Percentiles rank a stretch among this genome's conserved stretches.
Conservation (phyloP, 2,888 invertebrate species). For the Anodontia alba region DNA sequence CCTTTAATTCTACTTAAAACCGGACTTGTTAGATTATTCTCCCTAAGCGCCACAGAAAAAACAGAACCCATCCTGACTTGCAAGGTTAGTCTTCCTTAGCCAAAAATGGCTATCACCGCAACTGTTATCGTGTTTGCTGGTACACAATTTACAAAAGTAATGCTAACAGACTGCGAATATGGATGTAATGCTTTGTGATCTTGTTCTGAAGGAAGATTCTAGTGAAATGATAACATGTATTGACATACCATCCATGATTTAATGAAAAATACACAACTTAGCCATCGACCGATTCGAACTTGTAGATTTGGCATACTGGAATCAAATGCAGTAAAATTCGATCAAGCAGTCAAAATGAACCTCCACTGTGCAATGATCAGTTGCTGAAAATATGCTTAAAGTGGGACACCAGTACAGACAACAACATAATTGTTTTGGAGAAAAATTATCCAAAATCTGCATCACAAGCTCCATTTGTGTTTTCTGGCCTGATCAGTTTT, state of each 20-base stretch:
- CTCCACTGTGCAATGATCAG: too few relatives aligned
- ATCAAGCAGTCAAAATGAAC: too few relatives aligned
- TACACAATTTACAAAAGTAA: constrained; percentile 1
- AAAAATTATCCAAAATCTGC: too few relatives aligned
- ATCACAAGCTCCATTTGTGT: too few relatives aligned
- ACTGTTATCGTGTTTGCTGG: neutral
- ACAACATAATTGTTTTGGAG: too few relatives aligned
- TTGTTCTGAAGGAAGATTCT: neutral
- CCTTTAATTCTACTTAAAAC: too few relatives aligned
- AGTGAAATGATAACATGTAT: neutral
- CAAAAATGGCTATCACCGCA: neutral
- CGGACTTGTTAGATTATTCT: constrained; percentile 2
- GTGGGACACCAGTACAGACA: too few relatives aligned
- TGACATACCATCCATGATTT: neutral
- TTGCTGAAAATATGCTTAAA: too few relatives aligned
- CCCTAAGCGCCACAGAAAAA: neutral
- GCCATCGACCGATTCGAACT: neutral
- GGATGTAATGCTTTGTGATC: neutral
- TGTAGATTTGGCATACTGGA: neutral
- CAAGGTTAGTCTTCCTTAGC: neutral
- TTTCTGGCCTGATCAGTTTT: too few relatives aligned
- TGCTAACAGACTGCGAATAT: neutral
- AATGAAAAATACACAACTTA: neutral
- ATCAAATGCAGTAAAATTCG: too few relatives aligned
- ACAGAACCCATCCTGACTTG: neutral